phyloP scores from a whole-genome alignment of 2,888 invertebrate species.

The Aproaerema taeniolella region DNA sequence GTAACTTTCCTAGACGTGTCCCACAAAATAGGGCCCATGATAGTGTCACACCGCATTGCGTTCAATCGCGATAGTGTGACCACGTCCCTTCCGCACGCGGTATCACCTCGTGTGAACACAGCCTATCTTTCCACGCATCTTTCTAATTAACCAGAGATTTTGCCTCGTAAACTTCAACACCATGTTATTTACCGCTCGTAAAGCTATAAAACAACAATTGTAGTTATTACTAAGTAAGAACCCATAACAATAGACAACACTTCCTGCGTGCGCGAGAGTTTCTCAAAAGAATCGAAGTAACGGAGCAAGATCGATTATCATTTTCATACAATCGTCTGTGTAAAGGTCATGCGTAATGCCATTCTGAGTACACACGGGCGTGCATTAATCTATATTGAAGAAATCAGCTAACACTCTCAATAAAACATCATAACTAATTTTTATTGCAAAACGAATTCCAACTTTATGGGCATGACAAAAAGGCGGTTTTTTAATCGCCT shows the following conservation, averaged over 20 bases:
- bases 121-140: slow-evolving; percentile 23
- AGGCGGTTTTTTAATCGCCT: slow-evolving; percentile 26
- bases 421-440: slow-evolving; percentile 23
- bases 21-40: too few relatives aligned
- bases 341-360: slow-evolving; percentile 73
- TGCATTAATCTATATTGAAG: slow-evolving; percentile 55
- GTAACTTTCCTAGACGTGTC: too few relatives aligned
- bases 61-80: slow-evolving; percentile 20
- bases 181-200: slow-evolving; percentile 23
- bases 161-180: slow-evolving; percentile 10
- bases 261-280: slow-evolving; percentile 34
- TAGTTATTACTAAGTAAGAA: slow-evolving; percentile 20
- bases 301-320: slow-evolving; percentile 67
- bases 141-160: slow-evolving; percentile 24
- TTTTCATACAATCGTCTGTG: slow-evolving; percentile 68
- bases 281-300: slow-evolving; percentile 53
- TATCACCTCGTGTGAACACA: slow-evolving; percentile 19
- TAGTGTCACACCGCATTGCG: background rate
- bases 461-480: slow-evolving; percentile 22
- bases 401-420: slow-evolving; percentile 44
- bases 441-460: slow-evolving; percentile 20
- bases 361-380: slow-evolving; percentile 52
- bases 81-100: slow-evolving; percentile 7
- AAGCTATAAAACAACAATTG: slow-evolving; percentile 27
- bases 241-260: slow-evolving; percentile 14